Base-by-base conservation (phyloP, 2,888 invertebrate species). In the Catocala sponsa region DNA sequence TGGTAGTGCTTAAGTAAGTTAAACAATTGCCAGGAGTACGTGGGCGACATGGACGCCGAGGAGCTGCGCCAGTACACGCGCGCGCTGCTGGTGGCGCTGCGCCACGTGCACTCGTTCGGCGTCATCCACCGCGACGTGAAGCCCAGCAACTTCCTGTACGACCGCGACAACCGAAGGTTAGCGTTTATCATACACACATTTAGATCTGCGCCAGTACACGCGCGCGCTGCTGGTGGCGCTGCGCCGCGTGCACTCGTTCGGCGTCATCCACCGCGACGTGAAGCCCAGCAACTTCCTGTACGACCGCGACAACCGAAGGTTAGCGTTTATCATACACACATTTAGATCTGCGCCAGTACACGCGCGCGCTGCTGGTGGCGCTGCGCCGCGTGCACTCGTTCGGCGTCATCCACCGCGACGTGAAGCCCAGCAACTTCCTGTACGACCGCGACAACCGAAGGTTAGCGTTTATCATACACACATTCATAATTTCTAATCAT, bases 231-330 rank as follows among this genome's bases (percentile, higher is more conserved):
- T 98, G 71, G 91, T 96, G 47, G 98, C 98, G 4, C 91, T 98
- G 74, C 92, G 95, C 6, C 96, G 97, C 79, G 98, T 98, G 61
- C 98, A 98, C 90, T 95, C 96, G 49, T 97, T 97, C 85, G 96
- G 97, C 68, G 96, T 98, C 67, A 98, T 98, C 64, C 98, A 98
- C 86, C 95, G 98, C 59, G 98, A 98, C 84, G 96, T 98, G 47
- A 98, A 98, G 89, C 98, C 98, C 1, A 97, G 97, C 89, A 98
- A 98, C 92, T 98, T 98, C 88, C 95, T 98, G 9, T 98, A 98
- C 83, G 97, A 98, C 88, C 95, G 98, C 11, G 94, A 95, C 35
- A 95, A 95, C 64, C 94, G 94, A 74, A 95, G 95, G 96, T 96
- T 6, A 6, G 35, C 6, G 6, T 9, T 6, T 7, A 25, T 4